These are phyloP conservation scores for Euplagia quadripunctaria DNA, from an alignment of 2,888 invertebrate species.

Conservation along the genomic window DNA sequence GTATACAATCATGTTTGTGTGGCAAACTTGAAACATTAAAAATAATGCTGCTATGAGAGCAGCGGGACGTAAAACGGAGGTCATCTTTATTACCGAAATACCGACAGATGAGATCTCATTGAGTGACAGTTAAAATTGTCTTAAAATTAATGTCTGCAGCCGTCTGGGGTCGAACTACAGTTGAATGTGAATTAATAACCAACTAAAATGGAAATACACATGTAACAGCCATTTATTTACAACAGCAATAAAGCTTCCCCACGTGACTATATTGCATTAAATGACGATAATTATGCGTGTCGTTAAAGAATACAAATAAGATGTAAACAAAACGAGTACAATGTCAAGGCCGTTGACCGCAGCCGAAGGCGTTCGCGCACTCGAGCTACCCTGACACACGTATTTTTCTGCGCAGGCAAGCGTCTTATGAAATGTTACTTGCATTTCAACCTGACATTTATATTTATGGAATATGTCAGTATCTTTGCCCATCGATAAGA, in stretches of 20 bases:
- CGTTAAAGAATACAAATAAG: constrained; percentile 67
- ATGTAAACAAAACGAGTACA: constrained; percentile 72
- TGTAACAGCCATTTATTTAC: constrained; percentile 45
- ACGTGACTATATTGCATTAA: constrained; percentile 63
- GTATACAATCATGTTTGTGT: background rate
- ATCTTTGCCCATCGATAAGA: constrained; percentile 24
- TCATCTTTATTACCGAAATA: constrained; percentile 31
- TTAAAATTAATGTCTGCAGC: constrained; percentile 32
- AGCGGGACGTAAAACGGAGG: constrained; percentile 29
- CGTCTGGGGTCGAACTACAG: constrained; percentile 42
- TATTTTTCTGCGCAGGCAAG: constrained; percentile 44
- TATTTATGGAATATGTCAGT: constrained; percentile 29
- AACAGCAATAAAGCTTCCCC: constrained; percentile 54
- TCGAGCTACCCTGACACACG: constrained; percentile 39
- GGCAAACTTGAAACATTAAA: constrained; percentile 17
- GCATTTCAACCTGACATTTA: constrained; percentile 34
- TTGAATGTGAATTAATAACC: constrained; percentile 40
- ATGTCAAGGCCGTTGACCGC: constrained; percentile 83
- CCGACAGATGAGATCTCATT: constrained; percentile 24
- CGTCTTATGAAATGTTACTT: constrained; percentile 32
- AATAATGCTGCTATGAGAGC: constrained; percentile 15
- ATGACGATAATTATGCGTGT: constrained; percentile 61
- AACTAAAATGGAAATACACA: constrained; percentile 40
- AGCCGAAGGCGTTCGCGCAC: constrained; percentile 40
- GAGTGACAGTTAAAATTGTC: constrained; percentile 35